Evolutionary conservation across 2,113 vertebrate species (phyloP).

Genomic region (Ellobius talpinus): DNA sequence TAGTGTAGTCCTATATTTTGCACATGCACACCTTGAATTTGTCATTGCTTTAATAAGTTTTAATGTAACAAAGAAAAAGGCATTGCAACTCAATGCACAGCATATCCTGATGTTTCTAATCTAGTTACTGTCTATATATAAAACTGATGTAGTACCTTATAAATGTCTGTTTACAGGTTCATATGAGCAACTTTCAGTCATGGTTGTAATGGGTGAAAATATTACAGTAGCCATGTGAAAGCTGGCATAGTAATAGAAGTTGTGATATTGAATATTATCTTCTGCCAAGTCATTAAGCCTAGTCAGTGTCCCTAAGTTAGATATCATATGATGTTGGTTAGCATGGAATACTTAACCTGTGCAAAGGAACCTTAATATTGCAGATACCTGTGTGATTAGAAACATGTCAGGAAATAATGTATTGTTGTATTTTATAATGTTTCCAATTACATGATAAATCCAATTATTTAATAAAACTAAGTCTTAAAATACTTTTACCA

Average conservation of each 20-base stretch:
- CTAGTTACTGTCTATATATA: not conserved
- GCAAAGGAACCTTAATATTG: not conserved
- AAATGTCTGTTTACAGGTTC: not conserved
- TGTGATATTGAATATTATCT: not conserved
- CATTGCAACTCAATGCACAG: not conserved
- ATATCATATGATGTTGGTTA: not conserved
- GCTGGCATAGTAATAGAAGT: not conserved
- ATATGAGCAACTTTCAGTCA: not conserved
- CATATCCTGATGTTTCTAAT: not conserved
- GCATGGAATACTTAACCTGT: not conserved
- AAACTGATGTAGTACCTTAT: not conserved
- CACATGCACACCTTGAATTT: not conserved
- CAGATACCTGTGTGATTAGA: not conserved
- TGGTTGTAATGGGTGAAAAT: not conserved
- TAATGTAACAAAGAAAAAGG: not conserved
- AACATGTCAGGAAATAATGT: not conserved
- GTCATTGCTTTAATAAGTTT: conserved; percentile 21
- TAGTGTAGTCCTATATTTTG: not conserved
- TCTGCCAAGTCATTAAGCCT: not conserved
- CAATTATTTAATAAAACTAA: not conserved
- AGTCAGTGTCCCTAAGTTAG: not conserved
- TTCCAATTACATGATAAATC: conserved; percentile 4
- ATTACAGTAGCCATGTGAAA: not conserved
- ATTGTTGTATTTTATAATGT: not conserved
- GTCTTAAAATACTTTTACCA: not conserved